Evolutionary conservation across 2,888 invertebrate species (phyloP).

Genomic region (Brenthis ino): DNA sequence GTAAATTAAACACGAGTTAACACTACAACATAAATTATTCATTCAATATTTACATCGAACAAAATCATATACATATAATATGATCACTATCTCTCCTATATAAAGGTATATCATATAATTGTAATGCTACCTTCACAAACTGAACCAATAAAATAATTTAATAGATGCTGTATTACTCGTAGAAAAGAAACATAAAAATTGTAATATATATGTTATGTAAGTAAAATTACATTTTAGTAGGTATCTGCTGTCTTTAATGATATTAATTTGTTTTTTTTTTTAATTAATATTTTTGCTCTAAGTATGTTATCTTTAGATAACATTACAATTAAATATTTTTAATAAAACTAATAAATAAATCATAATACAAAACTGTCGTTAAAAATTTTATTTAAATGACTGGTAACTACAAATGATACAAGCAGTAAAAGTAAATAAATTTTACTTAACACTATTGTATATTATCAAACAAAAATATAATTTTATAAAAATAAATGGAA

Average conservation of each 20-base stretch:
- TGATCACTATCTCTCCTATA: conserved; percentile 40
- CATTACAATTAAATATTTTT: not conserved
- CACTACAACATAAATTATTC: conserved; percentile 72
- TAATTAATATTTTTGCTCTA: not conserved
- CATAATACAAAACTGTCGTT: not conserved
- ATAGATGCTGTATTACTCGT: too few relatives aligned
- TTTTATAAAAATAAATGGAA: conserved; percentile 44
- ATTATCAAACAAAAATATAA: conserved; percentile 11
- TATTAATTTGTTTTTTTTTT: not conserved
- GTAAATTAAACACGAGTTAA: conserved; percentile 51
- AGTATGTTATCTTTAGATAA: not conserved
- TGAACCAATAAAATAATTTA: not conserved
- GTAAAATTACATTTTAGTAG: not conserved
- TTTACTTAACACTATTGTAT: conserved; percentile 15
- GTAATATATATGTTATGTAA: too few relatives aligned
- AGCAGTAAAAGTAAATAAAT: conserved; percentile 10
- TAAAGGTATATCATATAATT: conserved; percentile 40
- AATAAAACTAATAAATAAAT: conserved; percentile 5
- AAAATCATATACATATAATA: conserved; percentile 46
- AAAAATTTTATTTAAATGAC: conserved; percentile 15
- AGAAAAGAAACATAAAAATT: too few relatives aligned
- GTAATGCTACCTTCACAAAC: conserved; percentile 13
- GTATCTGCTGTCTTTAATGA: not conserved
- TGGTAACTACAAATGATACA: conserved; percentile 10
- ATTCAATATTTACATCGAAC: conserved; percentile 72